Base-by-base conservation (phyloP, 1,140 invertebrate genomes). In the Cephus cinctus region DNA sequence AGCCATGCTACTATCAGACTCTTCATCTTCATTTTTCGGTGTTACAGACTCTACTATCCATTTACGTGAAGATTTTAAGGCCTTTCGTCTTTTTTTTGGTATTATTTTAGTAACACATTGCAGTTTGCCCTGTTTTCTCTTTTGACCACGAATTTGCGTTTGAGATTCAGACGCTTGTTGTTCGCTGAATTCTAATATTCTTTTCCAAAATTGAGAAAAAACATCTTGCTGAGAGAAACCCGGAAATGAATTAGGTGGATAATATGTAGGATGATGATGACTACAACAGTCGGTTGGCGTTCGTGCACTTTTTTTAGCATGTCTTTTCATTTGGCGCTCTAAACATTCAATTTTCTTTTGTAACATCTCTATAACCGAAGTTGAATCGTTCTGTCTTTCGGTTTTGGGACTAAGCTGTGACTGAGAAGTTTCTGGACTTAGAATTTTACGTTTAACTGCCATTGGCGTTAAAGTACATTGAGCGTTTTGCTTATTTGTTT, bases 301-400 rank as follows among this genome's bases (percentile, higher is more conserved):
- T 25, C 21, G 14, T 38, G 23, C 15, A 18, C 34, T 14, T n/a
- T 43, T 39, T 15, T 16, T 27, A 31, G 8, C 31, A 21, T 16
- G 9, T 31, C 32, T 27, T 8, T 63, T 57, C 6, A 67, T 15
- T 38, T 60, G 52, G 6, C 12, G 41, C 41, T 69, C 55, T 20
- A 71, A 43, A n/a, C 16, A 43, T 9, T 45, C 34, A 0, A 68
- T 25, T 53, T 43, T 57, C 22, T 44, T 52, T n/a, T 59, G 27
- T 1, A 71, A 36, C 0, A 41, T 53, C 11, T 53, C 54, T 12
- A 63, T 25, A 47, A 34, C 16, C 3, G 20, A 42, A 14, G 35
- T n/a, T n/a, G 20, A 11, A 36, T n/a, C 36, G 11, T 16, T 11
- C 0, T 30, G 22, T 21, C 23, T 45, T 21, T 8, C 2, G 11